These are phyloP conservation scores for Pundamilia nyererei DNA, from an alignment of 2,113 vertebrate genomes.

Conservation along the genomic window DNA sequence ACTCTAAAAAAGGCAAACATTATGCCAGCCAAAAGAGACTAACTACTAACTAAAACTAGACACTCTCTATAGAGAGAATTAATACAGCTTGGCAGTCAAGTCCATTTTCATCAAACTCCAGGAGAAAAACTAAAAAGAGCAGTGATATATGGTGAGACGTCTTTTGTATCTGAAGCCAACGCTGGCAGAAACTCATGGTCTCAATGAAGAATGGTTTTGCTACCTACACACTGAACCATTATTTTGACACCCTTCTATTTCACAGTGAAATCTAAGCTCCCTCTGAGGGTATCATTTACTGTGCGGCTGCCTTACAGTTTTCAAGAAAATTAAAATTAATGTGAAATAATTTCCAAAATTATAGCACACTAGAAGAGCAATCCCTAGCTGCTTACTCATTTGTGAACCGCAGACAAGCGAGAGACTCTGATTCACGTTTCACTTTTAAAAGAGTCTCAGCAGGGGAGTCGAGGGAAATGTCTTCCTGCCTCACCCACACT, in stretches of 20 bases:
- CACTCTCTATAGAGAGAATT: neutral
- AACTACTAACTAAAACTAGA: neutral
- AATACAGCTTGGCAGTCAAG: neutral
- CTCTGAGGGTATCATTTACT: neutral
- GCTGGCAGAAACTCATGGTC: neutral
- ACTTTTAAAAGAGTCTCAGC: constrained; percentile 30
- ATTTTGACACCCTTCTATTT: neutral
- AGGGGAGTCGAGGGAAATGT: constrained; percentile 27
- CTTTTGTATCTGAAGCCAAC: neutral
- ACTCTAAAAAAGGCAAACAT: neutral
- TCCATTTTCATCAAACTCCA: neutral
- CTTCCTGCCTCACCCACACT: constrained; percentile 34
- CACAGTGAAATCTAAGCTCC: constrained; percentile 10
- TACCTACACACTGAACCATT: neutral
- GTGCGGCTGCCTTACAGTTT: neutral
- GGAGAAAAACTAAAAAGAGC: neutral
- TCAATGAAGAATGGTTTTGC: neutral
- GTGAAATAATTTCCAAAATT: constrained; percentile 47
- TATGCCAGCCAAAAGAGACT: neutral
- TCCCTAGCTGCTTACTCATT: constrained; percentile 34
- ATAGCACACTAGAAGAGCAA: constrained; percentile 15
- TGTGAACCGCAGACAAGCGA: constrained; percentile 29
- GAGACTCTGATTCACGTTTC: constrained; percentile 36
- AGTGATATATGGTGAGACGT: neutral
- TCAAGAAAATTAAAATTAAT: constrained; percentile 8